Evolutionary conservation across 2,113 vertebrate genomes (phyloP), one percentile per base, ranked within the genome.

Genomic region (Cephalopholis sonnerati): DNA sequence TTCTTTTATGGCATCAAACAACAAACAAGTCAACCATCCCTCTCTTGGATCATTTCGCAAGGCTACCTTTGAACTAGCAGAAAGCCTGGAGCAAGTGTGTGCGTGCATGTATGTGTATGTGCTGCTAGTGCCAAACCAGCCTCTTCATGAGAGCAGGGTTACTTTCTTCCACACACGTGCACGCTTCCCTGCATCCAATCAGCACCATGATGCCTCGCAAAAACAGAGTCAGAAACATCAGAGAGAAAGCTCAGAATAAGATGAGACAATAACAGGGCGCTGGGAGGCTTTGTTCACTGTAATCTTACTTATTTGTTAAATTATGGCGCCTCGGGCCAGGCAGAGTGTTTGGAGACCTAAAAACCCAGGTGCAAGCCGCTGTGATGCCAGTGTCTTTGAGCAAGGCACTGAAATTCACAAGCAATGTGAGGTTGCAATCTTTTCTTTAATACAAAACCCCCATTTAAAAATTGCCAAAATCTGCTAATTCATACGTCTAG

Each of bases 61-160:
- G 53, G 11, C 32, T 74, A 81, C 69, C 79, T 86, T 88, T 92
- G 85, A 89, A 88, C 76, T 84, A 82, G 65, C 64, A 70, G 18
- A 79, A 46, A 63, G 59, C 84, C 86, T 68, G 54, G 24, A 74
- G 69, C 65, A 15, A 46, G 64, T 32, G 24, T 54, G 76, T 89
- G 50, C n/a, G 3, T 44, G 64, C 11, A 3, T n/a, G 17, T 10
- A 27, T 48, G 39, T 29, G 53, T 46, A 2, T 48, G 9, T 51
- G 67, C 41, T 13, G n/a, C 32, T n/a, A 0, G 18, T 39, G n/a
- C 16, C 16, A 32, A n/a, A 77, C 6, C 51, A 63, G 50, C 0
- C 22, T 72, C 25, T 59, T 58, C 71, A 79, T 54, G 62, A 55
- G 24, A 78, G 57, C 46, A 5, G 41, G 55, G 24, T 25, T 9